These are phyloP conservation scores for Planococcus citri DNA, from an alignment of 1,140 invertebrate species.

Conservation along the genomic window DNA sequence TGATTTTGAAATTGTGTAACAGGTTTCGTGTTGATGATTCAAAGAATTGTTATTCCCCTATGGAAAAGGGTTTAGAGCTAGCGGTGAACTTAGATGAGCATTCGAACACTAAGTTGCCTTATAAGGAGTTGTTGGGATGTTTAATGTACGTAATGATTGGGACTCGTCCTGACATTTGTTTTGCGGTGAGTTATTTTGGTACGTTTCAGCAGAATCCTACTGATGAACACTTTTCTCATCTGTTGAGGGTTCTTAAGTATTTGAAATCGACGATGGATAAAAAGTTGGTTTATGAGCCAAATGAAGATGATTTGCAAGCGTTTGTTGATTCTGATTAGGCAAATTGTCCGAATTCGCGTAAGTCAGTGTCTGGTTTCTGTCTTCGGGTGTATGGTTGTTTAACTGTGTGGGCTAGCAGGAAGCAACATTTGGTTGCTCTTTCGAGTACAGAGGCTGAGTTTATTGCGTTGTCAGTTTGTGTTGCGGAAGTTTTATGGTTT, in stretches of 20 bases:
- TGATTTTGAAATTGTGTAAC: neutral
- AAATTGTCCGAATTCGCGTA: constrained; percentile 29
- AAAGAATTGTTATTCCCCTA: neutral
- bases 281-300: neutral
- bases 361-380: constrained; percentile 29
- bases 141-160: constrained; percentile 34
- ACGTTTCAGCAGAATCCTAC: neutral
- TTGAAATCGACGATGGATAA: neutral
- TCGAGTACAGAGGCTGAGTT: constrained; percentile 30
- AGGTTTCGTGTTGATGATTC: neutral
- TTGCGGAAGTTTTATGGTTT: constrained; percentile 26
- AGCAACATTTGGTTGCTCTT: constrained; percentile 28
- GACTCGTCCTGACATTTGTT: constrained; percentile 32
- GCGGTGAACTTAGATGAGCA: neutral
- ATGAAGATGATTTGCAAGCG: constrained; percentile 24
- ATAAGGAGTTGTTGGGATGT: constrained; percentile 33
- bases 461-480: constrained; percentile 28
- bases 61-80: neutral
- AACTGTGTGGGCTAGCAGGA: constrained; percentile 28
- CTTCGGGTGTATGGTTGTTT: constrained; percentile 24
- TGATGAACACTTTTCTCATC: neutral
- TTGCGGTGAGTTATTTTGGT: constrained; percentile 26
- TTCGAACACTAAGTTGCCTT: neutral
- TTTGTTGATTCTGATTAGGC: constrained; percentile 34
- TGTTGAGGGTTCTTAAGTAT: neutral